These are phyloP conservation scores for Melipona beecheii DNA, from an alignment of 2,888 invertebrate species.

Conservation along the genomic window DNA sequence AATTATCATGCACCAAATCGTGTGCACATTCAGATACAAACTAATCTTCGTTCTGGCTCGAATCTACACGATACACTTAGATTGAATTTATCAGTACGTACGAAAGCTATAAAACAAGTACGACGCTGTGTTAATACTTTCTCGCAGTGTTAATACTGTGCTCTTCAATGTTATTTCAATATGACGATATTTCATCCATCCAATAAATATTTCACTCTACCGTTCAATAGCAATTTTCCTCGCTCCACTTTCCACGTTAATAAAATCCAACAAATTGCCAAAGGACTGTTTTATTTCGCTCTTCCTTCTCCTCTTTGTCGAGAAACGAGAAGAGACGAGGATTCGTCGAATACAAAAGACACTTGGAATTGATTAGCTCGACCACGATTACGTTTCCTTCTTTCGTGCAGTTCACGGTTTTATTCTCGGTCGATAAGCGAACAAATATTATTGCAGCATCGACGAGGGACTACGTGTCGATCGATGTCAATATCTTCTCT, in stretches of 20 bases:
- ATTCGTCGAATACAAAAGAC: not conserved
- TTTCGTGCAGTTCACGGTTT: not conserved
- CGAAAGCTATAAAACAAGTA: not conserved
- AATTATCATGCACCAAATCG: not conserved
- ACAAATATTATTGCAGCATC: conserved; percentile 27
- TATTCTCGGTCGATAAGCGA: not conserved
- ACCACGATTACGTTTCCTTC: not conserved
- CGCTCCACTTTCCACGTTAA: not conserved
- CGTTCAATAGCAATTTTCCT: not conserved
- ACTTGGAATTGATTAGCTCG: not conserved
- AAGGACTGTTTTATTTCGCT: not conserved
- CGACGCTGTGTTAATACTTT: not conserved
- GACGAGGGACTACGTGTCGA: conserved; percentile 11
- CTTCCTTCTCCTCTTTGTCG: not conserved
- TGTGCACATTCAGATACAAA: not conserved
- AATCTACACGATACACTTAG: not conserved
- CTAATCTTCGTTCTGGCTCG: not conserved
- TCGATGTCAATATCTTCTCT: conserved; percentile 17
- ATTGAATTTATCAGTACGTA: not conserved
- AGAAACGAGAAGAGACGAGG: not conserved
- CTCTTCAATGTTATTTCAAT: not conserved
- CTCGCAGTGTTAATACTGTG: not conserved
- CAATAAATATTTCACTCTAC: not conserved
- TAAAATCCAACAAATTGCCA: not conserved
- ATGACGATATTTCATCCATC: not conserved